Percentiles rank a stretch among this genome's conserved stretches.
These are phyloP conservation scores for Nephrotoma flavescens DNA, from an alignment of 2,888 invertebrate species.

Conservation along the genomic window DNA sequence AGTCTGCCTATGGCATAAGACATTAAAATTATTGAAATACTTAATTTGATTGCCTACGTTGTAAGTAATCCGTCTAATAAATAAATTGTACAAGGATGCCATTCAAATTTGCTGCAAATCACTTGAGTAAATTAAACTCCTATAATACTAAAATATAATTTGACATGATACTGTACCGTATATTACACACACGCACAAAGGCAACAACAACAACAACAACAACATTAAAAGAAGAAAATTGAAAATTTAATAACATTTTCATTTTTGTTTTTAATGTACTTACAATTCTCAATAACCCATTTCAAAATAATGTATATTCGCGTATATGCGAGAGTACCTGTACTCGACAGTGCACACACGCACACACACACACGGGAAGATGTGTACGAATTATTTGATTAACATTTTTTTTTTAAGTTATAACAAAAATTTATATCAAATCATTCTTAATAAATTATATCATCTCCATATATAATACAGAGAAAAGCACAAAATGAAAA, in stretches of 20 bases:
- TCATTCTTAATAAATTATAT: background rate
- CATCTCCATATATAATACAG: background rate
- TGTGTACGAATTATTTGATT: background rate
- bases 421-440: background rate
- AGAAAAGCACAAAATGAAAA: background rate
- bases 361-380: background rate
- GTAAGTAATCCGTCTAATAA: no score
- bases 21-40: no score
- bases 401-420: background rate
- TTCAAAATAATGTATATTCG: no score
- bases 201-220: background rate
- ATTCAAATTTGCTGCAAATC: background rate
- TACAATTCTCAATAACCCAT: background rate
- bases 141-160: background rate
- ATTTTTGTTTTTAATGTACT: background rate
- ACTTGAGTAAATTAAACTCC: background rate
- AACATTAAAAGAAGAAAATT: background rate
- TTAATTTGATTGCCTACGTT: no score
- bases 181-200: background rate
- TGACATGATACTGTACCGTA: background rate
- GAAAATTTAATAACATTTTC: background rate
- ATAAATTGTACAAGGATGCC: no score
- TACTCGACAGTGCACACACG: background rate
- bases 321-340: no score
- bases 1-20: no score